Percentiles rank a stretch among this genome's conserved stretches.
Conservation (phyloP, 2,797 vertebrate genomes). For the Syncerus caffer region DNA sequence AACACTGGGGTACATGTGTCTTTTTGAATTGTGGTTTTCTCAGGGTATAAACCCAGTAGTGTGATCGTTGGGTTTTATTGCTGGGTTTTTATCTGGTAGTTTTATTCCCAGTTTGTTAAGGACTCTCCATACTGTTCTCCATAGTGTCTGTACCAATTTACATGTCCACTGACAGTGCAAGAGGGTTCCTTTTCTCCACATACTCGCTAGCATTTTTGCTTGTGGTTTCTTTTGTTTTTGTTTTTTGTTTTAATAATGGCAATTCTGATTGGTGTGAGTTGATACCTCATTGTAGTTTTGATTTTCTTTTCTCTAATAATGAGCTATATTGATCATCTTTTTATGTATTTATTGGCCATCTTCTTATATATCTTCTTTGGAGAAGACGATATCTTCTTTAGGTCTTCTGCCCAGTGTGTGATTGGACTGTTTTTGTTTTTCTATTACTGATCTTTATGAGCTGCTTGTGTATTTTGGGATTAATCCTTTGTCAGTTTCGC, state of each 20-base stretch:
- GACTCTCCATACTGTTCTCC: not conserved
- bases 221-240: not conserved
- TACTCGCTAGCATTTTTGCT: not conserved
- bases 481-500: not conserved
- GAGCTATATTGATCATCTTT: not conserved
- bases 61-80: not conserved
- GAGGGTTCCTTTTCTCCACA: not conserved
- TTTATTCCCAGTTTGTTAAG: not conserved
- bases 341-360: not conserved
- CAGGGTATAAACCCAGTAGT: not conserved
- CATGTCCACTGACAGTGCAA: not conserved
- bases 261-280: not conserved
- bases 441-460: not conserved
- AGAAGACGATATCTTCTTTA: not conserved
- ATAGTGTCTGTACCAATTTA: not conserved
- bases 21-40: not conserved
- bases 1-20: not conserved
- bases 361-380: not conserved
- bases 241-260: not conserved
- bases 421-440: not conserved
- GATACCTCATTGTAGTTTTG: not conserved
- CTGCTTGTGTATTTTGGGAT: not conserved
- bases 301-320: not conserved
- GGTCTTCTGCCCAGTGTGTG: not conserved
- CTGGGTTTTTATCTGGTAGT: not conserved